A percentile compares a stretch with the other conserved stretches of the same genome.
Evolutionary conservation across 2,888 invertebrate genomes (phyloP).

Genomic region (Meiosimyza decipiens): DNA sequence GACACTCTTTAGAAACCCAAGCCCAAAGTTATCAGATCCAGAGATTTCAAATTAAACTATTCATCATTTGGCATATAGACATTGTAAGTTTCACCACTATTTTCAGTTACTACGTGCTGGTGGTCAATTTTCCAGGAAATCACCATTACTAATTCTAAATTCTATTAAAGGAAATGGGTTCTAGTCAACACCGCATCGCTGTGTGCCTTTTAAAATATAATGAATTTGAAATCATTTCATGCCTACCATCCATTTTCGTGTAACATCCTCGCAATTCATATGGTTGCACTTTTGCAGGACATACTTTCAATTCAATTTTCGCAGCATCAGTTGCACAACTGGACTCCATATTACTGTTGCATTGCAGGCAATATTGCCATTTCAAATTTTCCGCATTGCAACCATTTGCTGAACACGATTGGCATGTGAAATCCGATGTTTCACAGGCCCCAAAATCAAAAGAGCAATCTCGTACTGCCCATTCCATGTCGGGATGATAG

Average conservation of each 20-base stretch:
- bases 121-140: too few species aligned
- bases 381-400: slow-evolving; percentile 42
- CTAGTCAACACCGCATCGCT: too few species aligned
- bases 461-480: slow-evolving; percentile 45
- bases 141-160: too few species aligned
- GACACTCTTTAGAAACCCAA: too few species aligned
- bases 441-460: slow-evolving; percentile 45
- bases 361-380: slow-evolving; percentile 45
- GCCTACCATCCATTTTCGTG: slow-evolving; percentile 43
- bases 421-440: slow-evolving; percentile 37
- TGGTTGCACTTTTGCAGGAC: slow-evolving; percentile 37
- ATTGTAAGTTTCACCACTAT: too few species aligned
- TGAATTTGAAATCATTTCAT: not conserved
- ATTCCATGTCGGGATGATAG: slow-evolving; percentile 33
- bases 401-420: slow-evolving; percentile 39
- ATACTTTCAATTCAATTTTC: slow-evolving; percentile 36
- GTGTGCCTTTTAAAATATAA: too few species aligned
- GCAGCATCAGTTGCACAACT: slow-evolving; percentile 37
- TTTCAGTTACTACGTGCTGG: too few species aligned
- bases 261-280: slow-evolving; percentile 46
- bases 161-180: too few species aligned
- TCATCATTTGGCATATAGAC: too few species aligned
- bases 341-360: slow-evolving; percentile 38
- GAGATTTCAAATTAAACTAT: too few species aligned
- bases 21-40: too few species aligned